Evolutionary conservation across 2,797 vertebrate species (phyloP), one percentile per base, ranked within the genome.

Genomic region (Darevskia mixta): DNA sequence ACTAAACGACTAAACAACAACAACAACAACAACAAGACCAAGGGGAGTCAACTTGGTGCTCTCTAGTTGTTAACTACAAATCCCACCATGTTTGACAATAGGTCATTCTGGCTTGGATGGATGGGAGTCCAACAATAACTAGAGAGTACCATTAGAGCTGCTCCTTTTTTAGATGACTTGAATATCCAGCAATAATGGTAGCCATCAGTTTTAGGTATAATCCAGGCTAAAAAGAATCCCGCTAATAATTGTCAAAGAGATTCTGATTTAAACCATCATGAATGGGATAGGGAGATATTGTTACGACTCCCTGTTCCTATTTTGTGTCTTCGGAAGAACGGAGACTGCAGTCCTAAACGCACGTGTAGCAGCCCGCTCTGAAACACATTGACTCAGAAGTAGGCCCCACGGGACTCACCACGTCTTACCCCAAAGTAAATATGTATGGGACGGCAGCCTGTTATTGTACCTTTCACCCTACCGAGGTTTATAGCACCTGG

Each of bases 401-500:
- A 9, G 69, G 29, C 1, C 11, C 29, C n/a, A 2, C 5, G 1
- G 5, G 17, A 64, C 10, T 64, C 61, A 0, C 61, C 20, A 23
- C 5, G 61, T 4, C 69, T 71, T 71, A n/a, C n/a, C 17, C 9
- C 69, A 71, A 71, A n/a, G 11, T n/a, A 71, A n/a, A 71, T 71
- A 71, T 69, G 23, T 29, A 71, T 3, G 27, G n/a, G 20, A 64
- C 18, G 17, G 20, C 61, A 64, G 17, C 5, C 61, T 6, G 15
- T 61, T 61, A 61, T 61, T 29, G 25, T 67, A 67, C 25, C 25
- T 69, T 10, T 64, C 61, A 18, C 66, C 66, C 66, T 10, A 66
- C 64, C 27, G 25, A 66, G 64, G 64, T 27, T 66, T 25, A 27
- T 9, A 66, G 2, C 25, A 66, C 25, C 23, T 66, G 6, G 64